Evolutionary conservation across 2,888 invertebrate genomes (phyloP).

Genomic region (Caenorhabditis drosophilae): DNA sequence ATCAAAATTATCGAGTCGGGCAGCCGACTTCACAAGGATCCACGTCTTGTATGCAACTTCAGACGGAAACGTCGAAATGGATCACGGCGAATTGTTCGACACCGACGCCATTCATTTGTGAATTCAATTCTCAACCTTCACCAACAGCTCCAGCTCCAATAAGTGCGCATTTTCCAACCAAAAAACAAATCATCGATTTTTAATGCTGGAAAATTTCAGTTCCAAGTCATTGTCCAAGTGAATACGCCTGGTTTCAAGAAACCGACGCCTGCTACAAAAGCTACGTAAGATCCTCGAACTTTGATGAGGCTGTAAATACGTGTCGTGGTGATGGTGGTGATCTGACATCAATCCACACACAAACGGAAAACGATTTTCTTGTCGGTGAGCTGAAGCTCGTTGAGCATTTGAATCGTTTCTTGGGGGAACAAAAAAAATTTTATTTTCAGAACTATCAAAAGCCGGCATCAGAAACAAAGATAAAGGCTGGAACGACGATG

Average conservation of each 20-base stretch:
- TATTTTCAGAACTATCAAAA: slow-evolving; percentile 22
- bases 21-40: slow-evolving; percentile 22
- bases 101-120: slow-evolving; percentile 22
- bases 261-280: slow-evolving; percentile 35
- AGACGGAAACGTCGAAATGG: slow-evolving; percentile 27
- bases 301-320: slow-evolving; percentile 26
- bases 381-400: slow-evolving; percentile 14
- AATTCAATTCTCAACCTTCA: slow-evolving; percentile 13
- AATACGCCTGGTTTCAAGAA: slow-evolving; percentile 28
- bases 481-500: slow-evolving; percentile 23
- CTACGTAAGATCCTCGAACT: slow-evolving; percentile 19
- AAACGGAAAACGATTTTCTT: slow-evolving; percentile 23
- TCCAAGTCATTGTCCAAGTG: slow-evolving; percentile 34
- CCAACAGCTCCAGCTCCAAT: slow-evolving; percentile 25
- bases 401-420: neutral
- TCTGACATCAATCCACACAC: slow-evolving; percentile 27
- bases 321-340: slow-evolving; percentile 35
- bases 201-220: no score
- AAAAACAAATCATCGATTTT: no score
- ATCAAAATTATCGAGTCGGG: slow-evolving; percentile 30
- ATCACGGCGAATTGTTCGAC: slow-evolving; percentile 20
- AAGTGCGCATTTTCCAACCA: no score
- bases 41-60: slow-evolving; percentile 24
- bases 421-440: neutral
- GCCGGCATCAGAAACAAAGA: slow-evolving; percentile 30